Conservation (phyloP, 2,797 vertebrate species). For the Coluber constrictor region DNA sequence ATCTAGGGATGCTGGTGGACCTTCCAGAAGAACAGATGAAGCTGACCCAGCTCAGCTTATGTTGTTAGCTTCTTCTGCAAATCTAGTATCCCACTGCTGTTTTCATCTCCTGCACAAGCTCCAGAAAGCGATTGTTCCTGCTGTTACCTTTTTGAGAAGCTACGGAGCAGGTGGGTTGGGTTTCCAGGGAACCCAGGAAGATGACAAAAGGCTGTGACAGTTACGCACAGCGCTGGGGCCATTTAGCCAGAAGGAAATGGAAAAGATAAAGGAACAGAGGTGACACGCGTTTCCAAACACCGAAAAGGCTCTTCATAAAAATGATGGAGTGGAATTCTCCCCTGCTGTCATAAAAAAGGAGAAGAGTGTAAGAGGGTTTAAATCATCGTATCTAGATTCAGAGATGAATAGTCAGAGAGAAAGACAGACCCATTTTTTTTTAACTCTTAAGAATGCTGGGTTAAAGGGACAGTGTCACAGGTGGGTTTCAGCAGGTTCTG, state of each 20-base stretch:
- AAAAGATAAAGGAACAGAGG: constrained; percentile 14
- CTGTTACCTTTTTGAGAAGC: too few species aligned
- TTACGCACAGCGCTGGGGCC: neutral
- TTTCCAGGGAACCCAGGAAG: neutral
- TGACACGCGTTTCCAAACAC: constrained; percentile 28
- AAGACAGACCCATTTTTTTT: neutral
- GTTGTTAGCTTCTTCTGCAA: neutral
- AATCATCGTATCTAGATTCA: constrained; percentile 3
- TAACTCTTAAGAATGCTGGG: neutral
- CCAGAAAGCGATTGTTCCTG: neutral
- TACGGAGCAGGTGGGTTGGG: neutral
- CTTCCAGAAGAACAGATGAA: neutral
- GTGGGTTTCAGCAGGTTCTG: too few species aligned
- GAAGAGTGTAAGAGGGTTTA: constrained; percentile 3
- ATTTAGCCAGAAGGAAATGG: neutral
- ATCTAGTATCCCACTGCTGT: neutral
- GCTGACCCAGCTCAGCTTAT: neutral
- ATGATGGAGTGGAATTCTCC: constrained; percentile 18
- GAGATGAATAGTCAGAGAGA: neutral
- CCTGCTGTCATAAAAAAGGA: neutral
- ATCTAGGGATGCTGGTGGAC: neutral
- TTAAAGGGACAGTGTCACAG: neutral
- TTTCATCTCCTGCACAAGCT: neutral
- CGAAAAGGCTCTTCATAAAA: constrained; percentile 29
- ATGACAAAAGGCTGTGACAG: neutral